Evolutionary conservation across 2,797 vertebrate species (phyloP).

Genomic region (Tragelaphus oryx): DNA sequence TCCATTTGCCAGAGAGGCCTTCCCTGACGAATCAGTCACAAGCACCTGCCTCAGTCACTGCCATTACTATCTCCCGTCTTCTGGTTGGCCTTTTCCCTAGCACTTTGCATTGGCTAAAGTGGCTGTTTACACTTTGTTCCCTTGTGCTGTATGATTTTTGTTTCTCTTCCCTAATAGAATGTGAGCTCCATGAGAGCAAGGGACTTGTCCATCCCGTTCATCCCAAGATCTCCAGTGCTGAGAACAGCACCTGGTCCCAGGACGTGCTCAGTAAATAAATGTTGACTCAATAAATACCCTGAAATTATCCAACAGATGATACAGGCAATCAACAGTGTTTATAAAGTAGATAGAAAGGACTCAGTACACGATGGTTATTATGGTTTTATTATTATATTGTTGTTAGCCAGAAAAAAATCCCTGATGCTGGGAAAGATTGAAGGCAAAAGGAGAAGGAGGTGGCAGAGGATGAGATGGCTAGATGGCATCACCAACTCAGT

Average conservation of each 20-base stretch:
- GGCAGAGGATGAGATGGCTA: no score
- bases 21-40: not conserved
- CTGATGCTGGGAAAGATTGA: no score
- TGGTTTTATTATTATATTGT: not conserved
- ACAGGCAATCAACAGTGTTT: not conserved
- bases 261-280: not conserved
- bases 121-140: not conserved
- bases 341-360: not conserved
- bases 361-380: not conserved
- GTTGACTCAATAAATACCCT: not conserved
- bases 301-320: not conserved
- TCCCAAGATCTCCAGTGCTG: not conserved
- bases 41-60: not conserved
- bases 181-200: not conserved
- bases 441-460: no score
- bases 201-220: not conserved
- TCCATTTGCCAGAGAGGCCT: not conserved
- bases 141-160: not conserved
- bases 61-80: not conserved
- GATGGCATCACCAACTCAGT: no score
- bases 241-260: not conserved
- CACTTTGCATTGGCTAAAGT: not conserved
- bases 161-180: not conserved
- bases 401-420: not conserved
- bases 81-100: not conserved